Conservation (phyloP, 1,140 invertebrate genomes). For the Drosophila ambigua region DNA sequence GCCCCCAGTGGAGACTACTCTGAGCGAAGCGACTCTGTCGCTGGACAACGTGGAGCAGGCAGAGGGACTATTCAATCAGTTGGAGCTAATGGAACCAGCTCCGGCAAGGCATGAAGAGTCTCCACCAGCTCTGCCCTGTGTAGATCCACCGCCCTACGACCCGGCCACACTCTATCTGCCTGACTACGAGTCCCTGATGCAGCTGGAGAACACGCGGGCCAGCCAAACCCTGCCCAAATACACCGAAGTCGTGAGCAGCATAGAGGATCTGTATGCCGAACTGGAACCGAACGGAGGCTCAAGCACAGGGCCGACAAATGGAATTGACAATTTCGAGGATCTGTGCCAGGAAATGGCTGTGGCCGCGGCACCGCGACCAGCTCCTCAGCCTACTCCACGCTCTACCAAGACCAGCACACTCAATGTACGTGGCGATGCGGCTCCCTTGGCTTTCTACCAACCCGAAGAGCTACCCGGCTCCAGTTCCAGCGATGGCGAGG, state of each 20-base stretch:
- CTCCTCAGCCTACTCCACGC: slow-evolving; percentile 61
- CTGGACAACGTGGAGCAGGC: slow-evolving; percentile 37
- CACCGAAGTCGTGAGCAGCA: slow-evolving; percentile 59
- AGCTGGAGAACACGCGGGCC: slow-evolving; percentile 36
- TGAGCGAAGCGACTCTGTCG: slow-evolving; percentile 20
- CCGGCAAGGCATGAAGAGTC: background rate
- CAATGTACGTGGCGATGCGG: slow-evolving; percentile 51
- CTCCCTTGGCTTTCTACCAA: slow-evolving; percentile 56
- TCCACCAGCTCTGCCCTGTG: background rate
- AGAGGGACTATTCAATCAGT: slow-evolving; percentile 43
- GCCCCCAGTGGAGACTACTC: slow-evolving; percentile 27
- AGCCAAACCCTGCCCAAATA: slow-evolving; percentile 57
- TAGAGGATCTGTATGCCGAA: slow-evolving; percentile 67
- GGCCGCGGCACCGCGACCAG: slow-evolving; percentile 14
- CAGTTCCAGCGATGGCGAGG: slow-evolving; percentile 58
- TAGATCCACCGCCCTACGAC: slow-evolving; percentile 59
- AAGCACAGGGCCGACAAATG: slow-evolving; percentile 7
- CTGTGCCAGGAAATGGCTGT: slow-evolving; percentile 59
- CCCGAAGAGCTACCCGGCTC: slow-evolving; percentile 60
- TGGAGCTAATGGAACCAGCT: slow-evolving; percentile 49
- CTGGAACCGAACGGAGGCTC: slow-evolving; percentile 27
- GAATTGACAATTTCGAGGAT: slow-evolving; percentile 49
- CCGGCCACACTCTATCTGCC: slow-evolving; percentile 40
- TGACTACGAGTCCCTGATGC: slow-evolving; percentile 71
- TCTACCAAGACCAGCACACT: slow-evolving; percentile 47